Evolutionary conservation across 92 coral and sea anemone genomes (phyloP).

Genomic region (Ricordea florida): DNA sequence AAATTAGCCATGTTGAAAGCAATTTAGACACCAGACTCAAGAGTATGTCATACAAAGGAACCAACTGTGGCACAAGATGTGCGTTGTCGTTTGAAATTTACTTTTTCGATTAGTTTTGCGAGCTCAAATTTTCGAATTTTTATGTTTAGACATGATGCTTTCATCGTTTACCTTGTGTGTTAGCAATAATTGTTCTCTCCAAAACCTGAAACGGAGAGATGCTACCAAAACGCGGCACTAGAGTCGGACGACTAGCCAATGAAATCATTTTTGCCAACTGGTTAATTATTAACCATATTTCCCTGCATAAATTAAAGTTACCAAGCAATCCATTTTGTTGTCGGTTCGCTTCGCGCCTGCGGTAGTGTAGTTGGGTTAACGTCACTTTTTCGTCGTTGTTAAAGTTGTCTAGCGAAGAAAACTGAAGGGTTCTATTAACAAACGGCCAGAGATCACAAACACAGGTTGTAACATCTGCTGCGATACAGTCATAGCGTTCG

Average conservation of each 20-base stretch:
- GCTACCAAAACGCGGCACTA: too few relatives aligned
- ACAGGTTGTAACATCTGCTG: background rate
- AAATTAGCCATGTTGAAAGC: too few relatives aligned
- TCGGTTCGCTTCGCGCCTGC: constrained; percentile 3
- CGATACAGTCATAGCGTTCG: background rate
- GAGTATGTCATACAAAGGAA: too few relatives aligned
- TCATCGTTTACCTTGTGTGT: too few relatives aligned
- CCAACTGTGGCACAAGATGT: too few relatives aligned
- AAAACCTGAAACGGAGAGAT: too few relatives aligned
- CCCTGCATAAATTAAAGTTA: constrained; percentile 47
- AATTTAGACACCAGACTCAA: too few relatives aligned
- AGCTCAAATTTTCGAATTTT: too few relatives aligned
- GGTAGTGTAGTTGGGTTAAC: background rate
- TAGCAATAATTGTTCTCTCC: too few relatives aligned
- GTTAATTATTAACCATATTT: background rate
- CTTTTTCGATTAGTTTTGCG: too few relatives aligned
- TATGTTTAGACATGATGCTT: too few relatives aligned
- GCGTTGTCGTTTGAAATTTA: too few relatives aligned
- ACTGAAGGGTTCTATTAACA: background rate
- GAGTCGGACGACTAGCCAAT: background rate
- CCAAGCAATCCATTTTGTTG: constrained; percentile 65
- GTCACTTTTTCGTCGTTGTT: background rate
- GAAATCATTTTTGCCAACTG: background rate
- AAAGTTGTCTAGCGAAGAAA: background rate
- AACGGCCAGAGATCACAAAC: background rate